phyloP scores from a whole-genome alignment of 2,113 vertebrate genomes.

The Prolemur simus region DNA sequence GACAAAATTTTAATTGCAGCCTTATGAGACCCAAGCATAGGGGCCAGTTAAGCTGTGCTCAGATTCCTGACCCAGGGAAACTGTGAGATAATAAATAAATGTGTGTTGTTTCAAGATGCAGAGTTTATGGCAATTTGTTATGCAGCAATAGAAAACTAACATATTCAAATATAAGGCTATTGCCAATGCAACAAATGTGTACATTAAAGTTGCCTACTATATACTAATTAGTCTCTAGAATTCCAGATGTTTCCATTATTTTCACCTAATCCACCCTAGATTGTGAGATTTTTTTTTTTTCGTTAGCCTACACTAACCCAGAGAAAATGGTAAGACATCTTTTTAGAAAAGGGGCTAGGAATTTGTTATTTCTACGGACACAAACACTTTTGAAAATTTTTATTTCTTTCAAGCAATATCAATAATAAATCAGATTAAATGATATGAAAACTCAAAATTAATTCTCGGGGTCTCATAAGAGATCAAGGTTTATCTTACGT shows the following conservation, averaged over 20 bases:
- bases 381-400: neutral
- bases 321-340: neutral
- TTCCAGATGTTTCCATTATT: neutral
- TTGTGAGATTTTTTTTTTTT: neutral
- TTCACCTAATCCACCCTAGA: neutral
- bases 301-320: neutral
- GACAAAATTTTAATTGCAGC: neutral
- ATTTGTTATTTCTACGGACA: neutral
- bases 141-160: neutral
- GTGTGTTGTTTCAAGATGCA: neutral
- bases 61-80: neutral
- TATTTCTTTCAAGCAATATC: neutral
- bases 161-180: neutral
- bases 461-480: neutral
- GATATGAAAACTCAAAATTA: neutral
- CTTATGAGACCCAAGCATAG: neutral
- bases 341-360: neutral
- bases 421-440: neutral
- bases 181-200: neutral
- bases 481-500: conserved; percentile 4
- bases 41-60: neutral
- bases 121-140: neutral
- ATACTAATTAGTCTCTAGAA: neutral
- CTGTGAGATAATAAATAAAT: neutral
- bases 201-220: neutral